These are phyloP conservation scores for Pluvialis apricaria DNA, from an alignment of 2,113 vertebrate species.

Conservation along the genomic window DNA sequence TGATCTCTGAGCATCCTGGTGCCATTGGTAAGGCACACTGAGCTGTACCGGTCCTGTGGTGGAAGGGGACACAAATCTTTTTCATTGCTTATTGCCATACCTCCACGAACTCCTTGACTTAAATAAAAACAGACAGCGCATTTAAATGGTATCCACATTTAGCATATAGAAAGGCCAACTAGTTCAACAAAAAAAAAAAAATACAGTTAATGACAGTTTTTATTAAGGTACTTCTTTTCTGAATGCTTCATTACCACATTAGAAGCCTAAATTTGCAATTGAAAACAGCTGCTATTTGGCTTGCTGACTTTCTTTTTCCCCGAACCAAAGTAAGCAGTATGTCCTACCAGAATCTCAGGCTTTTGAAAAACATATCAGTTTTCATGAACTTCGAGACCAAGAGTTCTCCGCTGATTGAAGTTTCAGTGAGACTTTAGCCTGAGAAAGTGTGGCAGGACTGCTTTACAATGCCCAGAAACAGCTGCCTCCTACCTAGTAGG, in stretches of 20 bases:
- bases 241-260: background rate
- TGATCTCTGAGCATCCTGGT: background rate
- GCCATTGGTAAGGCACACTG: rapidly evolving
- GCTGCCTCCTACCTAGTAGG: background rate
- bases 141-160: background rate
- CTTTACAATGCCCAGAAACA: background rate
- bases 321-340: background rate
- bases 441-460: background rate
- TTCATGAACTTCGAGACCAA: background rate
- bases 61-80: background rate
- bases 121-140: background rate
- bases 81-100: background rate
- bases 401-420: background rate
- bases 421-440: background rate
- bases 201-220: background rate
- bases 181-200: background rate
- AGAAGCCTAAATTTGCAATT: constrained; percentile 2
- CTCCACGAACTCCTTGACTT: background rate
- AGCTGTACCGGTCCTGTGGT: background rate
- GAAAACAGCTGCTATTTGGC: constrained; percentile 41
- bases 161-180: background rate
- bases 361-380: constrained; percentile 12
- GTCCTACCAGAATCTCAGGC: background rate
- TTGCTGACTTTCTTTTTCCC: constrained; percentile 8
- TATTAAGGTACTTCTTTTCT: background rate